phyloP scores from a whole-genome alignment of 37 sponge, comb jelly and placozoan species.

The Aphrocallistes beatrix region DNA sequence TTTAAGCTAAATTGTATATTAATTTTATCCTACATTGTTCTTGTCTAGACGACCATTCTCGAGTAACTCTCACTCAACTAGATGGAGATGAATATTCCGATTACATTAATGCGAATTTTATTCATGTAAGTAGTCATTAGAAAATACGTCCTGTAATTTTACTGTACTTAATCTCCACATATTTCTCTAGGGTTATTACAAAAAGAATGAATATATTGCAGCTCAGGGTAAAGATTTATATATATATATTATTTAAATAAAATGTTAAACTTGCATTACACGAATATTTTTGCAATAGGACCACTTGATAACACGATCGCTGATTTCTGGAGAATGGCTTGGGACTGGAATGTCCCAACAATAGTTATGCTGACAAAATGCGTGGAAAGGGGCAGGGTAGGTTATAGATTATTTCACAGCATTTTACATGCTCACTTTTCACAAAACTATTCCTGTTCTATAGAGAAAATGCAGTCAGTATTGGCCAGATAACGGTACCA shows the following conservation, averaged over 20 bases:
- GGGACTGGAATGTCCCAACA: slow-evolving; percentile 44
- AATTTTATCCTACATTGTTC: no score
- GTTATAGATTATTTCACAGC: no score
- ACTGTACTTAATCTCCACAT: background rate
- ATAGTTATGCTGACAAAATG: slow-evolving; percentile 55
- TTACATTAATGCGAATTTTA: slow-evolving; percentile 91
- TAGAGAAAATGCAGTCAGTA: slow-evolving; percentile 79
- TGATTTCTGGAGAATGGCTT: slow-evolving; percentile 58
- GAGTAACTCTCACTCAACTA: slow-evolving; percentile 2
- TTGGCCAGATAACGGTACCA: slow-evolving; percentile 59
- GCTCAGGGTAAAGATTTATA: background rate
- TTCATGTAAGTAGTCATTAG: slow-evolving; percentile 54
- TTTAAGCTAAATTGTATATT: background rate
- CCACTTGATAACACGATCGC: slow-evolving; percentile 39
- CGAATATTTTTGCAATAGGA: background rate
- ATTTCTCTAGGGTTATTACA: slow-evolving; percentile 19
- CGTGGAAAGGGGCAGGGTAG: slow-evolving; percentile 22
- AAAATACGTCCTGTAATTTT: background rate
- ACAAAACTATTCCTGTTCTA: background rate
- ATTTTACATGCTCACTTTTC: no score
- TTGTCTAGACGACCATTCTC: background rate
- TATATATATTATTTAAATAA: background rate
- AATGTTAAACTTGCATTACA: background rate
- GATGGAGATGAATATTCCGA: slow-evolving; percentile 80
- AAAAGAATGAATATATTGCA: slow-evolving; percentile 1